Conservation (phyloP, 2,888 invertebrate genomes). For the Ormyrus thymus region DNA sequence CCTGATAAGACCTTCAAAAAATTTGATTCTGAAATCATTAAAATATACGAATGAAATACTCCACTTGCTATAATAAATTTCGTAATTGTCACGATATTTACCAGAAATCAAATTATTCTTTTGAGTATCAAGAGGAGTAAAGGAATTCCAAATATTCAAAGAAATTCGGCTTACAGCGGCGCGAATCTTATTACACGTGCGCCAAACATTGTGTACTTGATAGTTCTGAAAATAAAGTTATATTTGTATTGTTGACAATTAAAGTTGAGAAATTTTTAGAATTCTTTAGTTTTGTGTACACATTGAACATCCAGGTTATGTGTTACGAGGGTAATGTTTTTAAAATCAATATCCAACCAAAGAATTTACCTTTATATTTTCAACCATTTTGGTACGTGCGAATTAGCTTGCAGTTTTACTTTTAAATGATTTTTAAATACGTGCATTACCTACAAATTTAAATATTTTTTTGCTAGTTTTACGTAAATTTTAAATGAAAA, state of each 20-base stretch:
- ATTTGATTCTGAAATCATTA: slow-evolving; percentile 78
- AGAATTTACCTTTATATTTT: slow-evolving; percentile 21
- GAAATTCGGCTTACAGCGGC: slow-evolving; percentile 84
- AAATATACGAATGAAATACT: too few relatives aligned
- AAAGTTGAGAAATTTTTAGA: too few relatives aligned
- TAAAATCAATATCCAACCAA: background rate
- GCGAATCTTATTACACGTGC: slow-evolving; percentile 88
- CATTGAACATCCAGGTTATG: too few relatives aligned
- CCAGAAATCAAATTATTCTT: slow-evolving; percentile 83
- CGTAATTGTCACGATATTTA: slow-evolving; percentile 61
- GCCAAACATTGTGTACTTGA: slow-evolving; percentile 83
- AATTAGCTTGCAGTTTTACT: background rate
- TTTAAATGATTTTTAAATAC: background rate
- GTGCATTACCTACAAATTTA: background rate
- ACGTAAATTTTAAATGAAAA: slow-evolving; percentile 7
- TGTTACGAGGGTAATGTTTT: background rate
- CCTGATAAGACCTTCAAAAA: slow-evolving; percentile 84
- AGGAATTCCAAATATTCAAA: slow-evolving; percentile 84
- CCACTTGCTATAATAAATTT: too few relatives aligned
- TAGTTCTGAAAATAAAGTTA: slow-evolving; percentile 64
- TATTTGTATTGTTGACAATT: background rate
- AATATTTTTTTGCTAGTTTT: background rate
- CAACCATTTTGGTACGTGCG: slow-evolving; percentile 11
- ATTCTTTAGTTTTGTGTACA: too few relatives aligned
- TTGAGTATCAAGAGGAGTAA: slow-evolving; percentile 82